phyloP scores from a whole-genome alignment of 2,113 vertebrate species.

The Strix uralensis region DNA sequence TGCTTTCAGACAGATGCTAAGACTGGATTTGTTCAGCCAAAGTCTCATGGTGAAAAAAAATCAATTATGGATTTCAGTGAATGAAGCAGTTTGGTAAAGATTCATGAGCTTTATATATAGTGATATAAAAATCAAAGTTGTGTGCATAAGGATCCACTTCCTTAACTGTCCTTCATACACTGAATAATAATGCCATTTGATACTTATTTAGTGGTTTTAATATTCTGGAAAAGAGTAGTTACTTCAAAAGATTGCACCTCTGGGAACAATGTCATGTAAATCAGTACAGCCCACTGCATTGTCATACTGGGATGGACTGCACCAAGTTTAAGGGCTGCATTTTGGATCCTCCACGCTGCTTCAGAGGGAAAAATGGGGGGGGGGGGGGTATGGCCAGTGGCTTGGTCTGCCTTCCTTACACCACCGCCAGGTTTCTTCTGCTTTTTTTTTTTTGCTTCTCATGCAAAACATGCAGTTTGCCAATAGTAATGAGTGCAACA shows the following conservation, averaged over 20 bases:
- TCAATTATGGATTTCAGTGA: neutral
- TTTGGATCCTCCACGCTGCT: neutral
- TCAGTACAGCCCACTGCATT: neutral
- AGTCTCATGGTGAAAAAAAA: neutral
- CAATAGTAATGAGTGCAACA: neutral
- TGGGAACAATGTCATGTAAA: neutral
- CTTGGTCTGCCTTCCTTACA: neutral
- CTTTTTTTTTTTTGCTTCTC: no score
- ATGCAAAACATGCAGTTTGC: neutral
- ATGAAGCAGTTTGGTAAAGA: slow-evolving; percentile 5
- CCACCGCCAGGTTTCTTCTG: neutral
- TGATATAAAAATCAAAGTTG: neutral
- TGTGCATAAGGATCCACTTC: neutral
- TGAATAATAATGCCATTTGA: neutral
- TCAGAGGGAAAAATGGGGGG: neutral
- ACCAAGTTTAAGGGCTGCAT: neutral
- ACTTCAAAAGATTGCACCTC: neutral
- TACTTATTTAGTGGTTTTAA: neutral
- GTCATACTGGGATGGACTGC: neutral
- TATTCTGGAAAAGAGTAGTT: neutral
- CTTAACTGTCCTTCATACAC: neutral
- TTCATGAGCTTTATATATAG: neutral
- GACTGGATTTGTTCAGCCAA: slow-evolving; percentile 18
- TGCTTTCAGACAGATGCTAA: slow-evolving; percentile 8
- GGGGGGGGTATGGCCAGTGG: neutral